A percentile compares a stretch with the other conserved stretches of the same genome.
These are phyloP conservation scores for Sterna hirundo DNA, from an alignment of 2,113 vertebrate genomes.

Conservation along the genomic window DNA sequence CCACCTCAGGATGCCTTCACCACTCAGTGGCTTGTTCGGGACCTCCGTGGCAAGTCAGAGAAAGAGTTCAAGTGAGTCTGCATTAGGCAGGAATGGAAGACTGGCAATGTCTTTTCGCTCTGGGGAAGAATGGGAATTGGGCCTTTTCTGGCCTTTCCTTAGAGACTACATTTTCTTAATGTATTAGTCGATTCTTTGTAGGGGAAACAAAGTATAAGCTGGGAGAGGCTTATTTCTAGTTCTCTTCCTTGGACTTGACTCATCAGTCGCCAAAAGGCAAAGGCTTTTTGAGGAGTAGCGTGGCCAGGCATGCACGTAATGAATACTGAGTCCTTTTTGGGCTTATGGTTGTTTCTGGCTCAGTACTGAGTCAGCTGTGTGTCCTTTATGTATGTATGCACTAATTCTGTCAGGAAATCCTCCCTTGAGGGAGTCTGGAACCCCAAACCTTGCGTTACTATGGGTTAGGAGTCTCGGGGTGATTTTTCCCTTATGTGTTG, in stretches of 20 bases:
- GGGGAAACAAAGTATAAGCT: neutral
- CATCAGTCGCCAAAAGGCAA: neutral
- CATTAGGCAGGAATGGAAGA: neutral
- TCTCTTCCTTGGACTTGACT: neutral
- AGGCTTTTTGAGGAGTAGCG: neutral
- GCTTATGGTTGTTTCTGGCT: neutral
- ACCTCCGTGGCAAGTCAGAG: slow-evolving; percentile 95
- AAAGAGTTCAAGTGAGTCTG: slow-evolving; percentile 96
- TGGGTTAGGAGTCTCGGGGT: neutral
- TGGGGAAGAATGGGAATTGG: neutral
- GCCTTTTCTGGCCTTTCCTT: neutral
- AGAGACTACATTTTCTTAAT: neutral
- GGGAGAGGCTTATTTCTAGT: neutral
- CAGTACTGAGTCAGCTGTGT: neutral
- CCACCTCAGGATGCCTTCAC: slow-evolving; percentile 98
- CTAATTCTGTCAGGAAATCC: neutral
- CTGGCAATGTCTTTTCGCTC: neutral
- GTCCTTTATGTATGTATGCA: neutral
- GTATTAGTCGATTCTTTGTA: neutral
- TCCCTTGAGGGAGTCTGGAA: neutral
- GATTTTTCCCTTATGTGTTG: neutral
- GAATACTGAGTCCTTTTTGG: neutral
- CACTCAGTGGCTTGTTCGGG: slow-evolving; percentile 96
- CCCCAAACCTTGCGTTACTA: neutral
- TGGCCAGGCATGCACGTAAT: neutral